phyloP scores from a whole-genome alignment of 2,797 vertebrate genomes.

The Zenarchopterus dispar region DNA sequence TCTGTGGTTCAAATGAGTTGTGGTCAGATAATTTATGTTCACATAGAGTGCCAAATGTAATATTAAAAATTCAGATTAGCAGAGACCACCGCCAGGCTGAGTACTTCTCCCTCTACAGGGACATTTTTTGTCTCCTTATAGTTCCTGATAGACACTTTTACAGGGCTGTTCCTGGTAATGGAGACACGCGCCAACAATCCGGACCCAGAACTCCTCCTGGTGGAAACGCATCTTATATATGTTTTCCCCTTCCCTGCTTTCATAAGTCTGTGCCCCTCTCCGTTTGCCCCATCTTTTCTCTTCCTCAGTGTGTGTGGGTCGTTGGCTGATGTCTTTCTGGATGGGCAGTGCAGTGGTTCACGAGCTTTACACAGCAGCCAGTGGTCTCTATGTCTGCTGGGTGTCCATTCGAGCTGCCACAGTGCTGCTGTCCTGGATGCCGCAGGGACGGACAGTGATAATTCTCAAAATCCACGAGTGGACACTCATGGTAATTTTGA shows the following conservation, averaged over 20 bases:
- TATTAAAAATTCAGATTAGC: no score
- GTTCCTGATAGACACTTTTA: no score
- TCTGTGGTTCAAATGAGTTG: no score
- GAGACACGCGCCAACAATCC: no score
- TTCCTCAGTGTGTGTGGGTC: constrained; percentile 90
- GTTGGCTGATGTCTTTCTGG: constrained; percentile 99
- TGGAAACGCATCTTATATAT: no score
- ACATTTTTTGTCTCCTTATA: no score
- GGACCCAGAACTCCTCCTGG: no score
- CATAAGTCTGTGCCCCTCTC: rapidly evolving
- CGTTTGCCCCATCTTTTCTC: background rate
- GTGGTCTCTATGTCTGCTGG: constrained; percentile 97
- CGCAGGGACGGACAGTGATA: constrained; percentile 92
- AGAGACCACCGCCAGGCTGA: no score
- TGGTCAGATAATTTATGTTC: no score
- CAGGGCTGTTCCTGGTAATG: no score
- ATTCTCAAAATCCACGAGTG: constrained; percentile 94
- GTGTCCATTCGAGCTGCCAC: constrained; percentile 91
- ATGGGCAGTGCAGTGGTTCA: constrained; percentile 95
- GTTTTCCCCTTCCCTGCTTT: background rate
- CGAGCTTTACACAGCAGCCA: constrained; percentile 96
- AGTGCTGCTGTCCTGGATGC: constrained; percentile 95
- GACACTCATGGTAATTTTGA: constrained; percentile 89
- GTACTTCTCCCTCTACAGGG: no score
- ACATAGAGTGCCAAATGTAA: no score